Percentiles rank a stretch among this genome's conserved stretches.
phyloP scores from a whole-genome alignment of 2,797 vertebrate species.

The Hydrolagus colliei region DNA sequence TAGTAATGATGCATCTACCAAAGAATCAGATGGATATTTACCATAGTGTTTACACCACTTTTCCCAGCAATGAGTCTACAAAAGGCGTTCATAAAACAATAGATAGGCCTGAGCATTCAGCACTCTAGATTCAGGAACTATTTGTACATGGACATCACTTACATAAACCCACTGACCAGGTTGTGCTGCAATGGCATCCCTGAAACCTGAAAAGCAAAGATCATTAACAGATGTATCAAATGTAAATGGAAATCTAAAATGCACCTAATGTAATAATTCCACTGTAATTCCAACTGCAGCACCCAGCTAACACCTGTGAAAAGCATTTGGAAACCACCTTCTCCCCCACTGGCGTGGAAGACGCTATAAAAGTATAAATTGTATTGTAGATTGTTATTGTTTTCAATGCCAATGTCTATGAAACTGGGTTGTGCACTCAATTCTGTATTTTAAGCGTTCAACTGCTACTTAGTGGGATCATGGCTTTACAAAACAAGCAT shows the following conservation, averaged over 20 bases:
- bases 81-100: constrained; percentile 90
- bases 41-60: constrained; percentile 34
- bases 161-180: constrained; percentile 87
- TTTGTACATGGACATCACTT: constrained; percentile 84
- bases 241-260: not conserved
- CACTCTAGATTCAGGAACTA: constrained; percentile 86
- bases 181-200: constrained; percentile 59
- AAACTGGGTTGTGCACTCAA: no score
- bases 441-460: no score
- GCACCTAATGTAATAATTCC: not conserved
- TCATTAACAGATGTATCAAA: not conserved
- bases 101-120: constrained; percentile 94
- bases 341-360: no score
- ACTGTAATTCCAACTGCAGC: no score
- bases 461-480: no score
- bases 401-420: no score
- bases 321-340: no score
- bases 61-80: constrained; percentile 44
- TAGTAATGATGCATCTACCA: constrained; percentile 47
- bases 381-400: no score
- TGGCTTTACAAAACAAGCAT: no score
- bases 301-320: no score
- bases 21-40: constrained; percentile 44
- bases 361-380: no score
- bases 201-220: constrained; percentile 59